Evolutionary conservation across 2,113 vertebrate genomes (phyloP), one percentile per base, ranked within the genome.

Genomic region (Ramphastos sulfuratus): DNA sequence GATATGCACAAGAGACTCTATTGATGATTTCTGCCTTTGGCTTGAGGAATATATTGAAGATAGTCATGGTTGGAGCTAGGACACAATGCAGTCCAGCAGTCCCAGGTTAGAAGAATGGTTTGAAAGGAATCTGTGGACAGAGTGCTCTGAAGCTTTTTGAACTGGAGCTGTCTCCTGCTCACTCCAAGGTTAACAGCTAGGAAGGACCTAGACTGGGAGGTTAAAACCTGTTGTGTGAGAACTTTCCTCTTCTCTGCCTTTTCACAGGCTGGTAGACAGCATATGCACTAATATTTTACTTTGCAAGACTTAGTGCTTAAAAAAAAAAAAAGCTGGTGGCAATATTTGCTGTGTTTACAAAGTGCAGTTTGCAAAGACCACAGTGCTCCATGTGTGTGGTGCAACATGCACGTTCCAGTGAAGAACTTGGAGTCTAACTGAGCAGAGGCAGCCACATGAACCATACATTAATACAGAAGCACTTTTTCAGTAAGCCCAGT

Each of bases 121-220:
- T 93, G 58, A 93, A 93, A 80, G 69, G 72, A 52, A 30, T 69
- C 25, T 63, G 12, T 66, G 58, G 46, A 42, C 46, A 59, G 54
- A 78, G 28, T 61, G 37, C 35, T 46, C 69, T 46, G 21, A 42
- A 82, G 64, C 9, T 82, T 85, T 94, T 83, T 12, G 9, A 85
- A 66, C 12, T 73, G 50, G 63, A 85, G 15, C 50, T 85, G 64
- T 89, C 42, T 52, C 15, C 55, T 91, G 60, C n/a, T 82, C 67
- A 23, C 19, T 80, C 33, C 69, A 67, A 72, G 67, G 56, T 87
- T 94, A 82, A 89, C 95, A 96, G 82, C 46, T 70, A 87, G 60
- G 63, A 70, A 90, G 56, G 30, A 46, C 24, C 60, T 63, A 63
- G 60, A 35, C 33, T 23, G 37, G 35, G 60, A 39, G 60, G 60